Conservation (phyloP, 2,888 invertebrate species). For the Buathra laborator region DNA sequence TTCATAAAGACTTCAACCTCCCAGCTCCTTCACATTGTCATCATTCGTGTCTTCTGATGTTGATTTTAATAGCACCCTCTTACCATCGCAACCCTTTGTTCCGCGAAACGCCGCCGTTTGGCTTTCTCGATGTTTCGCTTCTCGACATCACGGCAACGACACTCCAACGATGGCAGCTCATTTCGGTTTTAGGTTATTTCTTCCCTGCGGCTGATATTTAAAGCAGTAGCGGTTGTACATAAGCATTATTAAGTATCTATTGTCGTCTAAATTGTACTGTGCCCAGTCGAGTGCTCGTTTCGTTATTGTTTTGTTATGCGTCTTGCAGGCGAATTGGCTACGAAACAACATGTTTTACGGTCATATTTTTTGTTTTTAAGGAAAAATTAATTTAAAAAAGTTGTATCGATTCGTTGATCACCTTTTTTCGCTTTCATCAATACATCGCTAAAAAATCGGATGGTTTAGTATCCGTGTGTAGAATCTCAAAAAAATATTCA, state of each 20-base stretch:
- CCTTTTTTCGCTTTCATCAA: too few species aligned
- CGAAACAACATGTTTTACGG: background rate
- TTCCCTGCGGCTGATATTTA: slow-evolving; percentile 13
- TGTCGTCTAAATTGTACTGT: background rate
- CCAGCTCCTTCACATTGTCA: slow-evolving; percentile 9
- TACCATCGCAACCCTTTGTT: slow-evolving; percentile 46
- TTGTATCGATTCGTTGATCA: background rate
- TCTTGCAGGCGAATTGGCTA: background rate
- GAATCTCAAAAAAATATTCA: background rate
- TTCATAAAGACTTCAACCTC: background rate
- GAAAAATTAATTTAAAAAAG: too few species aligned
- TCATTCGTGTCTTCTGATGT: slow-evolving; percentile 17
- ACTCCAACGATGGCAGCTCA: slow-evolving; percentile 23
- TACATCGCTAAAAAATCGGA: too few species aligned
- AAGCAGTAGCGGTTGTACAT: slow-evolving; percentile 3
- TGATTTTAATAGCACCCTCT: slow-evolving; percentile 50
- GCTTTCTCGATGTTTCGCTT: slow-evolving; percentile 44
- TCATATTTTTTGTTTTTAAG: background rate
- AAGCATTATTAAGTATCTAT: background rate
- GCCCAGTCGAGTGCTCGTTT: background rate
- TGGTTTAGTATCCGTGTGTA: background rate
- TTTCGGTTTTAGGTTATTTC: slow-evolving; percentile 37
- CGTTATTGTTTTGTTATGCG: background rate
- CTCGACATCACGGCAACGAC: background rate
- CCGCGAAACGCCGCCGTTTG: slow-evolving; percentile 53